Conservation (phyloP, 2,888 invertebrate genomes). For the Pegoplata infirma region DNA sequence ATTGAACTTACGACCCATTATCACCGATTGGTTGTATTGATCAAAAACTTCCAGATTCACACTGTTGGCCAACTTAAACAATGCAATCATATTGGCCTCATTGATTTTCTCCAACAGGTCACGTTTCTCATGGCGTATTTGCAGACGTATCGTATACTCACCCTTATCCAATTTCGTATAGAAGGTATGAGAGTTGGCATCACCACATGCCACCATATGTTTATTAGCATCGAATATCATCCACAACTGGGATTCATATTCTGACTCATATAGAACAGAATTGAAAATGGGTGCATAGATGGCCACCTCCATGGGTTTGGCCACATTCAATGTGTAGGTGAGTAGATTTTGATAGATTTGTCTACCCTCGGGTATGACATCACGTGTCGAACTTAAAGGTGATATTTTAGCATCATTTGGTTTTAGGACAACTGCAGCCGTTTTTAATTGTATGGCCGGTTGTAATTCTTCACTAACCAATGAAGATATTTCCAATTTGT, state of each 20-base stretch:
- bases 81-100: conserved; percentile 86
- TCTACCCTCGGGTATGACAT: conserved; percentile 90
- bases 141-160: conserved; percentile 91
- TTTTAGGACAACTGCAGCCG: conserved; percentile 86
- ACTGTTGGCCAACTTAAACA: conserved; percentile 86
- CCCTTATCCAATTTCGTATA: conserved; percentile 93
- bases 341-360: conserved; percentile 95
- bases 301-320: conserved; percentile 89
- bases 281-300: conserved; percentile 89
- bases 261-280: conserved; percentile 94
- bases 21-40: conserved; percentile 75
- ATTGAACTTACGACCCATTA: conserved; percentile 87
- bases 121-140: conserved; percentile 93
- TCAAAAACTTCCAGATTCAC: conserved; percentile 88
- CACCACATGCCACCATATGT: conserved; percentile 90
- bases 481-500: conserved; percentile 85
- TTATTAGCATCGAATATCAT: conserved; percentile 96
- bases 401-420: conserved; percentile 89
- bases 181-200: conserved; percentile 92
- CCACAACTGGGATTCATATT: conserved; percentile 98
- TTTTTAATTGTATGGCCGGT: conserved; percentile 87
- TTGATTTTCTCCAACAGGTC: conserved; percentile 90
- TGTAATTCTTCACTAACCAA: conserved; percentile 85
- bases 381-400: conserved; percentile 87
- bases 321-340: conserved; percentile 90